Evolutionary conservation across 2,113 vertebrate genomes (phyloP), one percentile per base, ranked within the genome.

Genomic region (Ophthalmolycus amberensis): DNA sequence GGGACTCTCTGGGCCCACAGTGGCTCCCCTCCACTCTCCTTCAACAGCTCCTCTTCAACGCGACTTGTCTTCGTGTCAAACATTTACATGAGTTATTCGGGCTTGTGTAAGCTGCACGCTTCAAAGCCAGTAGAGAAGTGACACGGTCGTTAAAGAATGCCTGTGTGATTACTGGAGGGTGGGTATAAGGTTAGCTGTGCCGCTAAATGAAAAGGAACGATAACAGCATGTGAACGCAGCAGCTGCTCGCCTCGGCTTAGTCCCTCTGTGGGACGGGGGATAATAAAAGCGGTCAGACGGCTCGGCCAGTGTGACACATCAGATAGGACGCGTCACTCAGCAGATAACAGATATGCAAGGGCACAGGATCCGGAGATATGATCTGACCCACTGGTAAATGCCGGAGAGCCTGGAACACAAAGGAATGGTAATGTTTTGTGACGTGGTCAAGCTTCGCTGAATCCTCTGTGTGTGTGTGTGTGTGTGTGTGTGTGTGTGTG

Each of bases 81-180:
- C 71, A 82, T 81, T 89, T 83, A 76, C 83, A 78, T 34, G 68
- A 81, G 71, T 84, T 87, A 82, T 89, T 91, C 85, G 68, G 80
- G 85, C 88, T 90, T 85, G 84, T 74, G 56, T 70, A 83, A 71
- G 85, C 82, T 78, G 63, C 79, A 88, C 15, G 85, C 88, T 90
- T 92, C 89, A 88, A 90, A 90, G 86, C 71, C 86, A 48, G 77
- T 15, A 11, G 69, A 90, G 71, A 83, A 81, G 85, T 93, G 91
- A 92, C 90, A 88, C 80, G 79, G 79, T 52, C 27, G 86, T 83
- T 68, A 72, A 92, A 89, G 89, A 93, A 94, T 93, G 92, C 75
- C 83, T 79, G 66, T 87, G 85, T 83, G 87, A 93, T 92, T 87
- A 85, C 88, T 84, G 69, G 73, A 82, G 85, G 82, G 75, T 44